phyloP scores from a whole-genome alignment of 2,113 vertebrate species.

The Isichthys henryi region DNA sequence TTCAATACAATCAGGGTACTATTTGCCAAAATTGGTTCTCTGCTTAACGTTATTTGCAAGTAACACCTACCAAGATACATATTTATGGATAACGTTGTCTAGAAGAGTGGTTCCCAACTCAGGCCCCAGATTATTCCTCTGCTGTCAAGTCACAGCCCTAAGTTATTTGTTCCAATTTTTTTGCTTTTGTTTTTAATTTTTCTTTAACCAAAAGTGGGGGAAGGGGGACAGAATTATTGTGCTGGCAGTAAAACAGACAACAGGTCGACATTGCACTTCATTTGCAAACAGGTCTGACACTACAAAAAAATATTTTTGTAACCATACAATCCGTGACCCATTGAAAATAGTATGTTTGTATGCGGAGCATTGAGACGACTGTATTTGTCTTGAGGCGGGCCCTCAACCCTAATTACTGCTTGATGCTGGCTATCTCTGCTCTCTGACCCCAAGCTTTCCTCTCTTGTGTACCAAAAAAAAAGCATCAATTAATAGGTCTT shows the following conservation, averaged over 20 bases:
- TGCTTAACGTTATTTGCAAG: neutral
- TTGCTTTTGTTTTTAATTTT: neutral
- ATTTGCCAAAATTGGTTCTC: neutral
- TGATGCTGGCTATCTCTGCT: neutral
- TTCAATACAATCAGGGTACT: neutral
- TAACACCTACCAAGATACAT: no score
- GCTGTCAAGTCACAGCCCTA: neutral
- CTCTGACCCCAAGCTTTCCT: neutral
- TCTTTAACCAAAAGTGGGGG: neutral
- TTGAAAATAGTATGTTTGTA: neutral
- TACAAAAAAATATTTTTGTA: neutral
- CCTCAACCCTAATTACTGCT: neutral
- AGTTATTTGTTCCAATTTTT: neutral
- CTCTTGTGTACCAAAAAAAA: neutral
- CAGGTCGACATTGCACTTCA: neutral
- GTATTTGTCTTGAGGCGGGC: neutral
- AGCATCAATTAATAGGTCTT: neutral
- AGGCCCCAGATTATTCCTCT: neutral
- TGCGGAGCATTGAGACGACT: neutral
- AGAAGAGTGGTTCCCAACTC: neutral
- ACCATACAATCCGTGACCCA: neutral
- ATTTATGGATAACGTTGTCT: no score
- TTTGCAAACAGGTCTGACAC: neutral
- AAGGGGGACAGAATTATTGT: neutral
- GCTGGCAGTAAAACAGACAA: neutral